Evolutionary conservation across 2,888 invertebrate species (phyloP), one percentile per base, ranked within the genome.

Genomic region (Xiphydria camelus): DNA sequence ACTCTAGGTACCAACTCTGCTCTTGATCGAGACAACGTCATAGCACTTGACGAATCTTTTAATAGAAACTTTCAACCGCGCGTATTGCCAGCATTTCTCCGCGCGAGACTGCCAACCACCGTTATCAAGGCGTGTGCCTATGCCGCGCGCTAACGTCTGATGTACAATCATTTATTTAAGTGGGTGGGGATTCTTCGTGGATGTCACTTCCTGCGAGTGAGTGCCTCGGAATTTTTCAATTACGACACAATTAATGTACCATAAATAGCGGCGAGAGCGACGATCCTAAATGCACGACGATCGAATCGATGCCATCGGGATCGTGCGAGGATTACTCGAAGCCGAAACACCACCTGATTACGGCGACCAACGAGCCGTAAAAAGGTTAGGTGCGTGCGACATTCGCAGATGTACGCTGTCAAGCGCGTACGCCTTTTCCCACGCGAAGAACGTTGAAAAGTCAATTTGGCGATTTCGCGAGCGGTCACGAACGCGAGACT

Each of bases 131-230:
- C 34, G 29, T 29, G 29, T 29, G 34, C 36, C 38, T 39, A n/a
- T n/a, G 38, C 26, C 36, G 36, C 37, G 19, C 34, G 41, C 37
- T 44, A 37, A 44, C 43, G 31, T 23, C 29, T 44, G 37, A 51
- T 41, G 38, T 36, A 53, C 44, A 47, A 49, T 53, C 49, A 52
- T 51, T 48, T 51, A 41, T 36, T 21, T 41, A 53, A 53, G 49
- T 55, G 55, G 56, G 47, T 53, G 55, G 51, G 49, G 52, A 53
- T 47, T 45, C 41, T 35, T 47, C 49, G 49, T 53, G 51, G 52
- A 45, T 52, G 46, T 49, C 43, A 48, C 46, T 49, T 51, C 51
- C 51, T 56, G 49, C 18, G 41, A 41, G 15, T 25, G 35, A 39
- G 22, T 42, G 41, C 29, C 22, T 33, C 15, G 18, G 22, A 19